These are phyloP conservation scores for Dinothrombium tinctorium DNA, from an alignment of 1,140 invertebrate species.

Conservation along the genomic window DNA sequence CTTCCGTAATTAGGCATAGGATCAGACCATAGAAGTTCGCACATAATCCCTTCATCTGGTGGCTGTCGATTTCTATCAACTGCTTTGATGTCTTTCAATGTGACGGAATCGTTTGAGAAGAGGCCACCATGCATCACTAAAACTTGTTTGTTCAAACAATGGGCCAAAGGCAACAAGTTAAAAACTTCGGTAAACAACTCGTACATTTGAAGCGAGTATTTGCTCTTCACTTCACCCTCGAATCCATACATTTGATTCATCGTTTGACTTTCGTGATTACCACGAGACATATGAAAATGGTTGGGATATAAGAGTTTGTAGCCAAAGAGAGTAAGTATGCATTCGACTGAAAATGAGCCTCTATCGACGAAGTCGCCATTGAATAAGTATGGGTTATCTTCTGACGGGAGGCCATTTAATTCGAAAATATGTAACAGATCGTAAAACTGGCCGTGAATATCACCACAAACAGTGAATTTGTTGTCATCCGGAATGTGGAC, in stretches of 20 bases:
- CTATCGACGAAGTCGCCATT: constrained; percentile 86
- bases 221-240: constrained; percentile 38
- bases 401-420: constrained; percentile 80
- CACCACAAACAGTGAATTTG: constrained; percentile 98
- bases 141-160: constrained; percentile 76
- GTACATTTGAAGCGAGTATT: constrained; percentile 68
- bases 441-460: constrained; percentile 97
- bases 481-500: constrained; percentile 56
- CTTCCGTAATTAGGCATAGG: constrained; percentile 66
- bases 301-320: constrained; percentile 92
- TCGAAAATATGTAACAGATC: constrained; percentile 96
- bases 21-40: constrained; percentile 93
- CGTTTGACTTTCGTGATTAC: constrained; percentile 86
- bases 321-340: constrained; percentile 89
- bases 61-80: constrained; percentile 81
- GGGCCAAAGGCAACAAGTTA: constrained; percentile 84
- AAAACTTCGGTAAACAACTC: constrained; percentile 95
- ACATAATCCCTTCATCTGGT: constrained; percentile 92
- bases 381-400: constrained; percentile 77
- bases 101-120: constrained; percentile 67
- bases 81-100: constrained; percentile 62
- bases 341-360: constrained; percentile 97
- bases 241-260: constrained; percentile 98
- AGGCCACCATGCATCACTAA: constrained; percentile 87
- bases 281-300: constrained; percentile 92